Conservation (phyloP, 1,140 invertebrate species). For the Achatina immaculata region DNA sequence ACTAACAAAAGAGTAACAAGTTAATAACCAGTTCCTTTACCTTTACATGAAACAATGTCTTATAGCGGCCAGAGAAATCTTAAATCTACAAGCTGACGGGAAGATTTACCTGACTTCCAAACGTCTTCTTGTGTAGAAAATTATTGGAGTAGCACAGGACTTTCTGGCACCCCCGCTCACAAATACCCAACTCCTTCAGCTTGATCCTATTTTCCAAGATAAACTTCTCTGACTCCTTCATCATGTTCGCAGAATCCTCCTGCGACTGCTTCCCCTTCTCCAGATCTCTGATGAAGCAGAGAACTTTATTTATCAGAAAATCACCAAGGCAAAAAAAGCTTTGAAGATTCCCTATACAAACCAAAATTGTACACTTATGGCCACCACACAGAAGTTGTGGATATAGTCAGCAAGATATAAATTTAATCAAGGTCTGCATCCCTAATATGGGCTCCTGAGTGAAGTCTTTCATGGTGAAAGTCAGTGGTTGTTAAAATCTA, state of each 20-base stretch:
- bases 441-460: no score
- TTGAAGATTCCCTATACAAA: not conserved
- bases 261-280: not conserved
- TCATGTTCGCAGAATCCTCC: not conserved
- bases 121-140: conserved; percentile 29
- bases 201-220: conserved; percentile 7
- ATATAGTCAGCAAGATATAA: no score
- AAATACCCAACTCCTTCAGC: conserved; percentile 26
- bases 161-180: conserved; percentile 36
- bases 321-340: not conserved
- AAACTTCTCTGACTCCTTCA: conserved; percentile 21
- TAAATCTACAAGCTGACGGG: no score
- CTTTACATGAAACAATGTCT: no score
- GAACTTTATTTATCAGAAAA: not conserved
- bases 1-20: no score
- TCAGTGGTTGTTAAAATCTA: no score
- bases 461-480: no score
- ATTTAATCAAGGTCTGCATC: no score
- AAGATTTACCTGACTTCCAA: not conserved
- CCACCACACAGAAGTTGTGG: no score
- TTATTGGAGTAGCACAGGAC: conserved; percentile 38
- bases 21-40: no score
- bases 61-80: no score
- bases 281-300: not conserved
- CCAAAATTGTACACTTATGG: not conserved